phyloP scores from a whole-genome alignment of 2,797 vertebrate genomes.

The Coluber constrictor region DNA sequence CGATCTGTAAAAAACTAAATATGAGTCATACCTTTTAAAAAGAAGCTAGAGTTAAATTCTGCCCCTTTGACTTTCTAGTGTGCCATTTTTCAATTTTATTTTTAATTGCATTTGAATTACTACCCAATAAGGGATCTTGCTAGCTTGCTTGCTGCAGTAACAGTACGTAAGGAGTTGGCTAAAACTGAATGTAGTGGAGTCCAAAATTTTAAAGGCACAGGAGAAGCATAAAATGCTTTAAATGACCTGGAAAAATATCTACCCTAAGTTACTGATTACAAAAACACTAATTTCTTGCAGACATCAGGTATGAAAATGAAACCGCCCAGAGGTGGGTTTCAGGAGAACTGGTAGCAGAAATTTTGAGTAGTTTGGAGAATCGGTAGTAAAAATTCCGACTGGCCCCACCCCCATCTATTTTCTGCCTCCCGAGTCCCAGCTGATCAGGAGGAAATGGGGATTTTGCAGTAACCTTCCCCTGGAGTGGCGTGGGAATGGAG shows the following conservation, averaged over 20 bases:
- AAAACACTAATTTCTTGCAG: background rate
- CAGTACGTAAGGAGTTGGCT: background rate
- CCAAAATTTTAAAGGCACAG: background rate
- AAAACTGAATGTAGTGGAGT: background rate
- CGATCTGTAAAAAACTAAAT: background rate
- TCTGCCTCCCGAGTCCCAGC: too few relatives aligned
- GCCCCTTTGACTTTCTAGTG: background rate
- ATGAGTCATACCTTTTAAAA: background rate
- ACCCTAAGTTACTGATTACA: background rate
- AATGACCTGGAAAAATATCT: background rate
- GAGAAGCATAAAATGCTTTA: background rate
- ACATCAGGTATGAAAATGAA: background rate
- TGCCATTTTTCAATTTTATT: background rate
- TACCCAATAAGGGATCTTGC: background rate
- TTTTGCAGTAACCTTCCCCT: too few relatives aligned
- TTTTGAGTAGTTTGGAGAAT: too few relatives aligned
- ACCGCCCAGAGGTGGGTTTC: background rate
- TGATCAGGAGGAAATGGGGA: too few relatives aligned
- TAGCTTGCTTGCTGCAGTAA: background rate
- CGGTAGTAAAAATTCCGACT: too few relatives aligned
- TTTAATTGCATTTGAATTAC: background rate
- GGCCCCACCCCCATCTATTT: too few relatives aligned
- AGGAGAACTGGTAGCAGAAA: too few relatives aligned
- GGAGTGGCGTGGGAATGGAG: too few relatives aligned
- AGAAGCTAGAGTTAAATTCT: background rate